Evolutionary conservation across 2,888 invertebrate genomes (phyloP).

Genomic region (Heteropelma amictum): DNA sequence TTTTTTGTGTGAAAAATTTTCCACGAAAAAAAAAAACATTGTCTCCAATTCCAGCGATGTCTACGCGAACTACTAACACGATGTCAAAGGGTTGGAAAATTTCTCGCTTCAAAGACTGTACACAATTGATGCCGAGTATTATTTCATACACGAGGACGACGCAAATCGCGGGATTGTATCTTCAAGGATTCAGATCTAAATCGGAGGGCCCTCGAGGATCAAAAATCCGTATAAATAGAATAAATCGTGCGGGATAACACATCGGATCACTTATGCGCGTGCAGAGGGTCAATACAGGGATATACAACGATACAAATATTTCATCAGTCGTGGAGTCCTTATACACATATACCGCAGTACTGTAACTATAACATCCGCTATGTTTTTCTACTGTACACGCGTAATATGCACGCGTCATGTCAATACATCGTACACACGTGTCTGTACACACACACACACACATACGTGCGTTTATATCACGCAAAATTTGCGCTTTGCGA

Average conservation of each 20-base stretch:
- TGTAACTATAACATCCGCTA: slow-evolving; percentile 27
- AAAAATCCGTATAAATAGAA: slow-evolving; percentile 30
- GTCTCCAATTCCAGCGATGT: too few relatives aligned
- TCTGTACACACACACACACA: background rate
- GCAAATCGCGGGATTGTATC: background rate
- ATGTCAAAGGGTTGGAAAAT: too few relatives aligned
- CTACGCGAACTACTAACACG: too few relatives aligned
- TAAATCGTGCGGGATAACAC: slow-evolving; percentile 40
- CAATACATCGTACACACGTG: background rate
- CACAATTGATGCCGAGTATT: too few relatives aligned
- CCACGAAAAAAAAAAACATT: too few relatives aligned
- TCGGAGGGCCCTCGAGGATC: background rate
- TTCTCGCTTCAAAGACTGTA: too few relatives aligned
- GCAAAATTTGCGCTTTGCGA: slow-evolving; percentile 35
- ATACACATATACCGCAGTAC: too few relatives aligned
- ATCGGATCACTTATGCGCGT: slow-evolving; percentile 22
- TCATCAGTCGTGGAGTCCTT: background rate
- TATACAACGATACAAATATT: slow-evolving; percentile 1
- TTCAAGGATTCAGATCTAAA: background rate
- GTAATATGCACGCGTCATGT: slow-evolving; percentile 39
- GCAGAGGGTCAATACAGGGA: slow-evolving; percentile 7
- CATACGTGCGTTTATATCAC: slow-evolving; percentile 12
- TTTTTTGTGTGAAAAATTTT: too few relatives aligned
- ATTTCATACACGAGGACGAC: background rate
- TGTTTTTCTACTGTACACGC: slow-evolving; percentile 10